Evolutionary conservation across 2,797 vertebrate genomes (phyloP).

Genomic region (Hybognathus amarus): DNA sequence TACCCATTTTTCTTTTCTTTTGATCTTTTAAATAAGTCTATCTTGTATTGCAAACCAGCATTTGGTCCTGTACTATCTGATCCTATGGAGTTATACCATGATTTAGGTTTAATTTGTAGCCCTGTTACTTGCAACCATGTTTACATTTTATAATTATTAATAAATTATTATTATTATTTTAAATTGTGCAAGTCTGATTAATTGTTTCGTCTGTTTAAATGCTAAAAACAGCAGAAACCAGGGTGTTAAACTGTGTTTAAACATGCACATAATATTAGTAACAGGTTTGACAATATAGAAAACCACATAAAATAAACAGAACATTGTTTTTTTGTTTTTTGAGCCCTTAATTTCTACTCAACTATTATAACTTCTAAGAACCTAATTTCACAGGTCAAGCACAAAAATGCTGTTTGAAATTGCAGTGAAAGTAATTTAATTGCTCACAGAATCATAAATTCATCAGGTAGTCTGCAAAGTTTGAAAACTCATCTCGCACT

Average conservation of each 20-base stretch:
- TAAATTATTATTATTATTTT: background rate
- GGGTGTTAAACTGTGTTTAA: background rate
- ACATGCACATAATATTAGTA: background rate
- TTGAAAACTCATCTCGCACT: background rate
- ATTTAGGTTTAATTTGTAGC: background rate
- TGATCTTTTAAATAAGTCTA: background rate
- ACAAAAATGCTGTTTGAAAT: background rate
- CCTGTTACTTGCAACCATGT: background rate
- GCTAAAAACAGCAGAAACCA: background rate
- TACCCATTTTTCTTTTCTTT: background rate
- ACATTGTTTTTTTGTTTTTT: background rate
- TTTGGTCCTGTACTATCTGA: background rate
- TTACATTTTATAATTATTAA: background rate
- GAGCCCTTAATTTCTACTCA: background rate
- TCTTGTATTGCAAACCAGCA: background rate
- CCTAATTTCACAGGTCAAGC: background rate
- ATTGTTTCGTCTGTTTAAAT: background rate
- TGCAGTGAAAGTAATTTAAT: background rate
- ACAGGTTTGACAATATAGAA: background rate
- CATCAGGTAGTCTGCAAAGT: background rate
- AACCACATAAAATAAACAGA: background rate
- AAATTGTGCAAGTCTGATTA: background rate
- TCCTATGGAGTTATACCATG: background rate
- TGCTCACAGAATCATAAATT: background rate
- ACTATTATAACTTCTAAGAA: background rate